Evolutionary conservation across 2,113 vertebrate species (phyloP).

Genomic region (Hucho hucho): DNA sequence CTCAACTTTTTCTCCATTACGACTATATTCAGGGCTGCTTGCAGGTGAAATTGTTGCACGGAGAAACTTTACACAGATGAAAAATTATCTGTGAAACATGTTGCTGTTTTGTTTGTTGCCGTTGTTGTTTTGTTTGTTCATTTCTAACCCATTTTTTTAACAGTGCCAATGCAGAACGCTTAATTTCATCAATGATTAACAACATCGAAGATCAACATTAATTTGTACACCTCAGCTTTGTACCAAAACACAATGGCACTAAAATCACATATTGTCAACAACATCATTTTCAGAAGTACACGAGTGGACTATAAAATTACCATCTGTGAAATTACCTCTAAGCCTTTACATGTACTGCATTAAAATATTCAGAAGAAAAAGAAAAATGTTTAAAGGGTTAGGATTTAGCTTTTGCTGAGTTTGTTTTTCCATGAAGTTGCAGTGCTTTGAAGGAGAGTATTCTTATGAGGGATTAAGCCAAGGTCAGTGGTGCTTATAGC

Average conservation of each 20-base stretch:
- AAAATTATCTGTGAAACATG: no score
- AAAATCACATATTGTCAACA: no score
- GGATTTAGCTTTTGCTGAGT: slow-evolving; percentile 49
- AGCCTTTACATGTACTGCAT: slow-evolving; percentile 30
- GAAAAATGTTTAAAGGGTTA: slow-evolving; percentile 24
- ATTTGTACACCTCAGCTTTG: neutral
- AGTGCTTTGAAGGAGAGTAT: slow-evolving; percentile 42
- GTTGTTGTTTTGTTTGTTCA: neutral
- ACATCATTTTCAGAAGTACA: neutral
- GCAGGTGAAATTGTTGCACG: no score
- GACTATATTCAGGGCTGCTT: no score
- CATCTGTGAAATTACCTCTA: neutral
- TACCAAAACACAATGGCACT: neutral
- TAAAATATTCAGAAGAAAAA: slow-evolving; percentile 29
- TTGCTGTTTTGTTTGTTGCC: no score
- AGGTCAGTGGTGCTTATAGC: slow-evolving; percentile 66
- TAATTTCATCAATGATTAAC: neutral
- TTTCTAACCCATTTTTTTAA: neutral
- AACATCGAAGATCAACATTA: neutral
- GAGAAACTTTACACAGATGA: no score
- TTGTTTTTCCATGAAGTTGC: slow-evolving; percentile 47
- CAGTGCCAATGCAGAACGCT: neutral
- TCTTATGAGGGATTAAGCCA: slow-evolving; percentile 71
- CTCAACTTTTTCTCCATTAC: no score
- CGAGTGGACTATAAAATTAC: neutral